Base-by-base conservation (phyloP, 2,888 invertebrate species). In the Synergus itoensis region DNA sequence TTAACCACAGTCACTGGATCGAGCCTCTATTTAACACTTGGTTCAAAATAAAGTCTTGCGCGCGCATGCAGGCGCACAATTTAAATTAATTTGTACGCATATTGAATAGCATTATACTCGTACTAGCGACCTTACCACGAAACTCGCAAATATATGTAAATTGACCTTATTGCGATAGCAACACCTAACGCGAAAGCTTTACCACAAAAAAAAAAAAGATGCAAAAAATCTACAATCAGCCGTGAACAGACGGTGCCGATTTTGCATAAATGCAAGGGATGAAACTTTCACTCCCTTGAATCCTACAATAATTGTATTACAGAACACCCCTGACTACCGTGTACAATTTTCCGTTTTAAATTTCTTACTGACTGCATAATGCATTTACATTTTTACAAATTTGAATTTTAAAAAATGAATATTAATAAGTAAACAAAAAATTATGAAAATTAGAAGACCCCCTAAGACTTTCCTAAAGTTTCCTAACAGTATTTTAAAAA, bases 101-200 rank as follows among this genome's bases (percentile, higher is more conserved):
- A 48, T 69, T 75, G 78, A 77, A 73, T 64, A 75, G 62, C 21
- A 78, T 76, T 65, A 65, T 53, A 45, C 41, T 69, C 76, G 36
- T 11, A 36, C 43, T 21, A 41, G 48, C 75, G 64, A 67, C n/a
- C 45, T 43, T 77, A 77, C 67, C 28, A 57, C 64, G 76, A 83
- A 48, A 16, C 53, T 80, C 77, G 80, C 53, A 67, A 79, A 79
- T 83, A 45, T 80, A 83, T 81, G 80, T 80, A 82, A 83, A 83
- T 81, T 79, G 78, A 79, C 73, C 81, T 82, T 81, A 81, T 82
- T 80, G 76, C 77, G 69, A 83, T 83, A 81, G 79, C 77, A 77
- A 53, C 77, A 65, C 78, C 65, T 63, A 77, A 65, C 79, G 60
- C 62, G 53, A 16, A 69, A 80, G 79, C 67, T 78, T 80, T 16